Base-by-base conservation (phyloP, 1,140 invertebrate genomes). In the Sminthurides bifidus region DNA sequence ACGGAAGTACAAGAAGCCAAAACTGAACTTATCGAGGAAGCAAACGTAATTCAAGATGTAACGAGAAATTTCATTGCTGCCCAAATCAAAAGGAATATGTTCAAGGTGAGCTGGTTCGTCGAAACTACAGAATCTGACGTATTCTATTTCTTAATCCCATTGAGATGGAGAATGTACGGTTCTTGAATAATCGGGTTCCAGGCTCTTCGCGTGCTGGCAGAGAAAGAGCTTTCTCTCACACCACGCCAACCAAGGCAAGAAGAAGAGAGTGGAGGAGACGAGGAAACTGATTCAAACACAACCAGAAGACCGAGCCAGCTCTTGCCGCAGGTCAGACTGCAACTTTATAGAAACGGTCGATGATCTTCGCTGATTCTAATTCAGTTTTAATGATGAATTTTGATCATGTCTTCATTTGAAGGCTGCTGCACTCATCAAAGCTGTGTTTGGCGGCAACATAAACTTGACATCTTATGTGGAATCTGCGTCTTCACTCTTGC, bases 81-180 rank as follows among this genome's bases (percentile, higher is more conserved):
- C 8, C 61, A 57, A 44, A 15, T 65, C 14, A 65, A 60, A 46
- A 41, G 61, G 45, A 65, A 60, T 50, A 33, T 65, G 17, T 61
- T 65, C 43, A 61, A 52, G 31, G 59, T 65, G 35, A 8, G 12
- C 12, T 44, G 19, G 8, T 44, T 44, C 19, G 12, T 44, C 21
- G 12, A 44, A 27, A 40, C 12, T 2, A 19, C 24, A 8, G 23
- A 19, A n/a, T 19, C 4, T 19, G 38, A 31, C 12, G 33, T 15
- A 21, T 24, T 6, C 48, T 43, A 24, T 46, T 46, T 46, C 24
- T 24, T 24, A 4, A 46, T 14, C 41, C 10, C 10, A 43, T 12
- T 43, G 12, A 15, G 8, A 19, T 12, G 8, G 19, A 43, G 8
- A 12, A 15, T 43, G 8, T 43, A 24, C 12, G 19, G 29, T 48